These are phyloP conservation scores for Steinernema hermaphroditum DNA, from an alignment of 2,888 invertebrate species.

Conservation along the genomic window DNA sequence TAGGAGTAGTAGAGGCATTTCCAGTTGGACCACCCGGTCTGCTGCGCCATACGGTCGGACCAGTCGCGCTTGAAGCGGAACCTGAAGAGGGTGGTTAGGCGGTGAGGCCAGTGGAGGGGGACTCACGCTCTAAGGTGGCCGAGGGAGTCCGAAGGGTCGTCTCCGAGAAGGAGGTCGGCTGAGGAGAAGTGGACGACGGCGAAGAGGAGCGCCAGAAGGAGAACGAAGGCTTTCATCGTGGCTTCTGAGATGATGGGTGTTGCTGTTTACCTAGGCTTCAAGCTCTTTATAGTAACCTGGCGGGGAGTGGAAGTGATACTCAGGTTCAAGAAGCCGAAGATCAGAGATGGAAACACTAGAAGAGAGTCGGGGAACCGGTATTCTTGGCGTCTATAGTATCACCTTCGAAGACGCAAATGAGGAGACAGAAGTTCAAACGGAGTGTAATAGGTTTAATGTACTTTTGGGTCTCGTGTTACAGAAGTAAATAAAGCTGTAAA, in stretches of 20 bases:
- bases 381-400: neutral
- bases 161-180: neutral
- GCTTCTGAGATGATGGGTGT: neutral
- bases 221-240: neutral
- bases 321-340: neutral
- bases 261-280: neutral
- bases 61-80: constrained; percentile 1
- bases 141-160: neutral
- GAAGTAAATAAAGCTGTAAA: neutral
- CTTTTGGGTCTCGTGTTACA: neutral
- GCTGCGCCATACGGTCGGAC: constrained; percentile 15
- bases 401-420: neutral
- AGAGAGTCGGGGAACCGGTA: neutral
- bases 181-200: neutral
- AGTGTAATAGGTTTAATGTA: neutral
- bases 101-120: neutral
- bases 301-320: neutral
- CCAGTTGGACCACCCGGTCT: neutral
- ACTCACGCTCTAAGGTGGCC: constrained; percentile 8
- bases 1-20: constrained; percentile 15
- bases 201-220: constrained; percentile 1
- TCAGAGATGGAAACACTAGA: neutral
- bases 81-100: neutral
- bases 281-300: neutral
- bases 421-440: no score